Conservation (phyloP, 2,888 invertebrate genomes). For the Callimorpha dominula region DNA sequence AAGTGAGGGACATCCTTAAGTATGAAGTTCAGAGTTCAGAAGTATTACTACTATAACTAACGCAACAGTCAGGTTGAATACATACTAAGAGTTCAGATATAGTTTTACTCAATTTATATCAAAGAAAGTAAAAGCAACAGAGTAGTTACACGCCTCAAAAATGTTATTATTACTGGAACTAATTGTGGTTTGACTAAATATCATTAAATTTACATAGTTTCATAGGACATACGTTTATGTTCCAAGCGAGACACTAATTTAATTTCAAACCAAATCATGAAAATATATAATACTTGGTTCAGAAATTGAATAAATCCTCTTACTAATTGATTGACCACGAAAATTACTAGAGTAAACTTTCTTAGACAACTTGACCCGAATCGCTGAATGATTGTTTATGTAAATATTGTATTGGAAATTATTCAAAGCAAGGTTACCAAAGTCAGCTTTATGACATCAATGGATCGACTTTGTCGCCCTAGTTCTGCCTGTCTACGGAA, state of each 20-base stretch:
- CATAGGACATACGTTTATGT: neutral
- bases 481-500: conserved; percentile 62
- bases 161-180: neutral
- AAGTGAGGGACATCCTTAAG: neutral
- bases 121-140: neutral
- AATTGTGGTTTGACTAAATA: neutral
- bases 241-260: neutral
- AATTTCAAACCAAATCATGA: neutral
- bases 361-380: conserved; percentile 20
- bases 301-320: conserved; percentile 12
- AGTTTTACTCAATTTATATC: neutral
- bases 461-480: conserved; percentile 46
- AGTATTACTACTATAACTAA: no score
- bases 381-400: conserved; percentile 32
- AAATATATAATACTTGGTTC: neutral
- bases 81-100: no score
- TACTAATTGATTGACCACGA: conserved; percentile 31
- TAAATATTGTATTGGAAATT: conserved; percentile 46
- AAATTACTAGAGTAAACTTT: conserved; percentile 30
- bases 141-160: neutral
- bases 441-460: conserved; percentile 41
- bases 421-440: conserved; percentile 41
- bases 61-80: no score
- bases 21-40: neutral
- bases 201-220: neutral